These are phyloP conservation scores for Lepus townsendii DNA, from an alignment of 2,797 vertebrate species.

Conservation along the genomic window DNA sequence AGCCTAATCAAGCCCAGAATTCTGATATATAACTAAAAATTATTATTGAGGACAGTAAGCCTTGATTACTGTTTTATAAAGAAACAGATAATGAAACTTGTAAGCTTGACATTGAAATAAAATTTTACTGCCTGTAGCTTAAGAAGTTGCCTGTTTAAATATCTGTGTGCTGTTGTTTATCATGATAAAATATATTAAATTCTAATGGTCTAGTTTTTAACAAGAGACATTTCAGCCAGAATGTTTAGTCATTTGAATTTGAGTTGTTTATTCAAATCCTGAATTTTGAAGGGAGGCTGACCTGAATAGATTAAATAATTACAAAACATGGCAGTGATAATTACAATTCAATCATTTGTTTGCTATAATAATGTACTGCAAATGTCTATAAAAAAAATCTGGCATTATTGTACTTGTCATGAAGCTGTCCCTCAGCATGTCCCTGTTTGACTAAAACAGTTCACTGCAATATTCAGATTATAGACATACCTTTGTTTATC, in stretches of 20 bases:
- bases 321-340: slow-evolving; percentile 52
- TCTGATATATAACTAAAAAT: not conserved
- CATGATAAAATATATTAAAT: not conserved
- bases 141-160: not conserved
- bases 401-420: not conserved
- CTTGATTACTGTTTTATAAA: not conserved
- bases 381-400: slow-evolving; percentile 3
- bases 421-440: not conserved
- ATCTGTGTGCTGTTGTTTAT: not conserved
- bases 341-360: slow-evolving; percentile 21
- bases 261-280: slow-evolving; percentile 29
- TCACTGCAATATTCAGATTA: not conserved
- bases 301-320: slow-evolving; percentile 54
- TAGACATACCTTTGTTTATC: not conserved
- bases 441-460: not conserved
- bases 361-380: not conserved
- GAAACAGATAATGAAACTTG: not conserved
- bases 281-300: not conserved
- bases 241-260: slow-evolving; percentile 26
- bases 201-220: not conserved
- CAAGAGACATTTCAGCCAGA: not conserved
- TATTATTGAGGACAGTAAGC: not conserved
- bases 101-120: not conserved
- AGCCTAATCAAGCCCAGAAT: not conserved
- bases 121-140: not conserved